phyloP scores from a whole-genome alignment of 2,797 vertebrate genomes.

The Vultur gryphus region DNA sequence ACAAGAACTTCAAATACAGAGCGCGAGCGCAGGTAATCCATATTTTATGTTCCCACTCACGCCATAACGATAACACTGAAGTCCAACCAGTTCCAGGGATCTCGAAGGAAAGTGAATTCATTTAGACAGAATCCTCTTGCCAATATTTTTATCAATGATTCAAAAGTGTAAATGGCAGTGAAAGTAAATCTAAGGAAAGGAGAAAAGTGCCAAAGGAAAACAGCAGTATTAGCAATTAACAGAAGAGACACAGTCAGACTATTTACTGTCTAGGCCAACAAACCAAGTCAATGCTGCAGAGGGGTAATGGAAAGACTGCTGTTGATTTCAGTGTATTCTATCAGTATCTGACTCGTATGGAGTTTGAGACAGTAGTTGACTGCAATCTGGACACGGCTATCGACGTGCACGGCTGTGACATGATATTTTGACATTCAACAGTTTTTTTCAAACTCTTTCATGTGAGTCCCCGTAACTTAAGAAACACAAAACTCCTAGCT shows the following conservation, averaged over 20 bases:
- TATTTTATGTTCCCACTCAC: conserved; percentile 75
- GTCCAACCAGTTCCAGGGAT: conserved; percentile 98
- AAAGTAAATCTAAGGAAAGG: conserved; percentile 81
- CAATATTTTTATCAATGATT: conserved; percentile 90
- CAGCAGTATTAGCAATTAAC: background rate
- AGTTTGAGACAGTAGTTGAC: background rate
- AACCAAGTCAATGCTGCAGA: background rate
- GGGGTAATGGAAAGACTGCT: background rate
- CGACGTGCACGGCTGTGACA: rapidly evolving
- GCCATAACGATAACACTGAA: conserved; percentile 90
- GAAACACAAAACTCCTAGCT: background rate
- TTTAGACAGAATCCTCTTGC: conserved; percentile 91
- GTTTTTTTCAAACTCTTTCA: background rate
- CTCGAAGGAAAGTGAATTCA: conserved; percentile 90
- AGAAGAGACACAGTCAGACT: background rate
- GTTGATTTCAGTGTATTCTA: background rate
- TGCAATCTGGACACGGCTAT: background rate
- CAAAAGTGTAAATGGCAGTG: conserved; percentile 94
- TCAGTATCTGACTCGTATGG: background rate
- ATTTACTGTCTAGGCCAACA: background rate
- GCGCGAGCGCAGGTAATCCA: rapidly evolving
- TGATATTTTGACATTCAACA: rapidly evolving
- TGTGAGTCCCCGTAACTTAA: background rate
- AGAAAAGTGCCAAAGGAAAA: background rate
- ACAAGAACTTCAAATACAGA: background rate